Evolutionary conservation across 2,888 invertebrate genomes (phyloP), one percentile per base, ranked within the genome.

Genomic region (Exocentrus adspersus): DNA sequence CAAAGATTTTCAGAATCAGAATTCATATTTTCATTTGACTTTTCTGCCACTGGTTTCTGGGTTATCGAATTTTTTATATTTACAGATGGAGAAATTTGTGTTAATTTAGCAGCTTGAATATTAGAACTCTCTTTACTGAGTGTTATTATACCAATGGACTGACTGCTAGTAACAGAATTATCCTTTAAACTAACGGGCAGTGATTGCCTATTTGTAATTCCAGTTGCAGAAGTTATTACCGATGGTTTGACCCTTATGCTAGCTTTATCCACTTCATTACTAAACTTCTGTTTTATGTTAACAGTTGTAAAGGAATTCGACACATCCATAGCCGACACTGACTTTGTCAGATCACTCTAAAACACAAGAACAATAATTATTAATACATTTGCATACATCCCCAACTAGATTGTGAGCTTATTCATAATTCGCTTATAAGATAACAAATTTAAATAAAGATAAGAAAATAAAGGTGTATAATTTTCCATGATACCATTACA

Each of bases 191-290:
- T 32, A 20, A 30, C n/a, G 12, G 46, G n/a, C 32, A 32, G 10
- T 41, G 50, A 52, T 12, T 60, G 60, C 30, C 51, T 51, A 28
- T 14, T 43, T 1, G 32, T 16, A 30, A 28, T 17, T 32, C 32
- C 30, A 10, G 69, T 53, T 20, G 61, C 65, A n/a, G n/a, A n/a
- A n/a, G n/a, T n/a, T n/a, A n/a, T 65, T 58, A 66, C 62, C 66
- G 59, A 50, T n/a, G 72, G 70, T 63, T 74, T 74, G 56, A 61
- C 62, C 58, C 65, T 66, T 28, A 70, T 43, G 9, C 53, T 51
- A 42, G 69, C 74, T 67, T 73, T 79, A 24, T 75, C 79, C 57
- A 72, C 60, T 62, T 80, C 80, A 59, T 74, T 77, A 41, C 76
- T 77, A 5, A 76, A 77, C 74, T 77, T 78, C 61, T 69, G 63